Base-by-base conservation (phyloP, 2,888 invertebrate genomes). In the Drosophila gaucha region DNA sequence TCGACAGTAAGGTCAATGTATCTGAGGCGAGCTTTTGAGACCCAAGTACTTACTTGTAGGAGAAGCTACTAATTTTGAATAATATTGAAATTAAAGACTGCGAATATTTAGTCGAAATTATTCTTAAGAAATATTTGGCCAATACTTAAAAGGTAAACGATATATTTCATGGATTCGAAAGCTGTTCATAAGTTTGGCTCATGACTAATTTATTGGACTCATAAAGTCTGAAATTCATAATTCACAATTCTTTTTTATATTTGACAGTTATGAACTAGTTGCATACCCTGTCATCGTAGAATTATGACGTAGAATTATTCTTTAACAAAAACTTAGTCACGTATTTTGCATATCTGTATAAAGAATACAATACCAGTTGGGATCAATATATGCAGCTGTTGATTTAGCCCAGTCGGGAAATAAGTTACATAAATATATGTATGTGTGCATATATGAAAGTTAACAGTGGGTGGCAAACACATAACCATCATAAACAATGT, bases 1-100 rank as follows among this genome's bases (percentile, higher is more conserved):
- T 64, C 46, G 41, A 44, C 59, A 47, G 41, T 67, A 52, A 82
- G 87, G 76, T 87, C 79, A 78, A 63, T 71, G 75, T 66, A 58
- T 51, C 41, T 22, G 58, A 47, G 49, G 3, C 6, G 55, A 18
- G 18, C 33, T 55, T 65, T 74, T 54, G 36, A 12, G 49, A 24
- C 52, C n/a, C 33, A 43, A 24, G 33, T 36, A 35, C n/a, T n/a
- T n/a, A n/a, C n/a, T n/a, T n/a, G n/a, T n/a, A n/a, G n/a, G n/a
- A n/a, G 4, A 18, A 28, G 31, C 26, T 46, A 28, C 38, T 1
- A 10, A 31, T 10, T 12, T 31, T 10, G 12, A 30, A 46, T 22
- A 26, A 28, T 18, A 18, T 44, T 6, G 12, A 28, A 12, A 10
- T 12, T 12, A 28, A 16, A 33, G 14, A 16, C 14, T 8, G 10